Evolutionary conservation across 2,797 vertebrate species (phyloP).

Genomic region (Emydoidea blandingii): DNA sequence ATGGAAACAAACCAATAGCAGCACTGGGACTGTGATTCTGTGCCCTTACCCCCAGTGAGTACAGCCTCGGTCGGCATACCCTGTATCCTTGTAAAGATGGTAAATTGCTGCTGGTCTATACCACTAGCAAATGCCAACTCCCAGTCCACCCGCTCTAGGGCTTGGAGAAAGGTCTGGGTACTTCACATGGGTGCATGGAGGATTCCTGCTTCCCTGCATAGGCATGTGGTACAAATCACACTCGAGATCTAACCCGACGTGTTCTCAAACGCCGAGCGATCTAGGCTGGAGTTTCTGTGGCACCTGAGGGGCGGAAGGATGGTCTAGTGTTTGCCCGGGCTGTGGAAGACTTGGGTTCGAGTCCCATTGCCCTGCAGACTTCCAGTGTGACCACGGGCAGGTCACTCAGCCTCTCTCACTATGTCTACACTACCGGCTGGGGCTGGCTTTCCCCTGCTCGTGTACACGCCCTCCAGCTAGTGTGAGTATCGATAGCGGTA

Average conservation of each 20-base stretch:
- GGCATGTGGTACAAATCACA: neutral
- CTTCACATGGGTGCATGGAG: neutral
- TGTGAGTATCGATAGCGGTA: too few relatives aligned
- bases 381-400: neutral
- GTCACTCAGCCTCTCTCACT: neutral
- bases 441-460: neutral
- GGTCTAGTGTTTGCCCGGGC: neutral
- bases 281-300: too few relatives aligned
- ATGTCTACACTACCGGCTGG: too few relatives aligned
- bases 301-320: neutral
- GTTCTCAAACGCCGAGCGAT: neutral
- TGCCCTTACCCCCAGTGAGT: neutral
- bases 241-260: too few relatives aligned
- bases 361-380: neutral
- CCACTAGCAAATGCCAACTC: neutral
- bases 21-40: neutral
- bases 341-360: neutral
- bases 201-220: neutral
- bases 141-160: neutral
- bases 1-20: rapidly evolving
- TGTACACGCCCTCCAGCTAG: too few relatives aligned
- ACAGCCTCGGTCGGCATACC: neutral
- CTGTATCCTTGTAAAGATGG: neutral
- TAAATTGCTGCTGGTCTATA: neutral
- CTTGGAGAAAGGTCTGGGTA: neutral